Evolutionary conservation across 2,113 vertebrate species (phyloP).

Genomic region (Odobenus rosmarus): DNA sequence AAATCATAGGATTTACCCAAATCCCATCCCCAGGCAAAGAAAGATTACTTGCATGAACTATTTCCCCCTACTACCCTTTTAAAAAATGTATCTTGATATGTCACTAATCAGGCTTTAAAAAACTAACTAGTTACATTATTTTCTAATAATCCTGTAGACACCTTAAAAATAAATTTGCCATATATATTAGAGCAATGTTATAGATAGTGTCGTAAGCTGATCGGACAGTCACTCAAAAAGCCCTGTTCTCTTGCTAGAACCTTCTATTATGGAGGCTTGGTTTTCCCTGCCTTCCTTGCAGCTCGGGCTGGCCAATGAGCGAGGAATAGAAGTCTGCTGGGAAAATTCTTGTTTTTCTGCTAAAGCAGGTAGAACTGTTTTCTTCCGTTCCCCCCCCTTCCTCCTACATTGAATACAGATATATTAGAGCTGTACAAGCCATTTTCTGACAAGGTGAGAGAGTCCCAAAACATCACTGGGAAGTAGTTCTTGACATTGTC

Average conservation of each 20-base stretch:
- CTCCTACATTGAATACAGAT: not conserved
- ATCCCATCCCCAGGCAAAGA: not conserved
- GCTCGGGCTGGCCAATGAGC: not conserved
- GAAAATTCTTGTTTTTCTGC: conserved; percentile 17
- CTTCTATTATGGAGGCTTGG: not conserved
- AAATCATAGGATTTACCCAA: not conserved
- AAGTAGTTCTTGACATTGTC: not conserved
- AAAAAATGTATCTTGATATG: not conserved
- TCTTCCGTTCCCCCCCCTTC: not conserved
- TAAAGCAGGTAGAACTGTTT: not conserved
- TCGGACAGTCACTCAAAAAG: not conserved
- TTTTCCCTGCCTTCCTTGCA: not conserved
- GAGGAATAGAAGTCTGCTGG: not conserved
- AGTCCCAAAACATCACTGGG: not conserved
- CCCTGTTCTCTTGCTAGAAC: not conserved
- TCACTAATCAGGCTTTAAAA: not conserved
- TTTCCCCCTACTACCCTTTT: not conserved
- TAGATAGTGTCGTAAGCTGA: not conserved
- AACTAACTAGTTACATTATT: not conserved
- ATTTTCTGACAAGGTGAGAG: not conserved
- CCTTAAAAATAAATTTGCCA: not conserved
- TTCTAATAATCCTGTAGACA: not conserved
- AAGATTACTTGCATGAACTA: not conserved
- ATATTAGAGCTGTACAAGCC: not conserved
- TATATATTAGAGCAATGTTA: not conserved